These are phyloP conservation scores for Nasonovia ribisnigri DNA, from an alignment of 2,888 invertebrate species.

Conservation along the genomic window DNA sequence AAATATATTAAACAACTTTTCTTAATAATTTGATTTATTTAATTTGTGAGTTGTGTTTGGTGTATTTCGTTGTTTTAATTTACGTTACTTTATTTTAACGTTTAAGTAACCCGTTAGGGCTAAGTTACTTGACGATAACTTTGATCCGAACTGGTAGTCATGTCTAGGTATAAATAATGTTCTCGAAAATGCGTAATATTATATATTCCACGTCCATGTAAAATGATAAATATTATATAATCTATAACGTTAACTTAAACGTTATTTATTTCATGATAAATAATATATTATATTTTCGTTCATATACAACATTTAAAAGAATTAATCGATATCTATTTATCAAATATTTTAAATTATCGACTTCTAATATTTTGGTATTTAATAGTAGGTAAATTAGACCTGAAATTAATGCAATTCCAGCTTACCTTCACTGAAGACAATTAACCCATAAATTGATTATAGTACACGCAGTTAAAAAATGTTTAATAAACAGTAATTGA, in stretches of 20 bases:
- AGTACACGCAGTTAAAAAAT: background rate
- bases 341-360: background rate
- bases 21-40: background rate
- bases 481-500: background rate
- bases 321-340: background rate
- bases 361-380: background rate
- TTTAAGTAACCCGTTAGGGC: background rate
- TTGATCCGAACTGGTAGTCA: background rate
- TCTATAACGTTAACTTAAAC: no score
- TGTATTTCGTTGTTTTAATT: background rate
- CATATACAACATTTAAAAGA: background rate
- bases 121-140: background rate
- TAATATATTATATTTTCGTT: background rate
- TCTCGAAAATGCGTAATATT: background rate
- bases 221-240: no score
- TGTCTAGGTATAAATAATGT: background rate
- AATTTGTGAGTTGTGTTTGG: background rate
- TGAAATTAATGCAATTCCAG: background rate
- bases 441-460: constrained; percentile 14
- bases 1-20: background rate
- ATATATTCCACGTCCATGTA: no score
- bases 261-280: background rate
- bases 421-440: constrained; percentile 24
- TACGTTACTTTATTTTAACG: background rate
- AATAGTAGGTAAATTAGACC: background rate